Evolutionary conservation across 1,140 invertebrate species (phyloP).

Genomic region (Parasteatoda tepidariorum): DNA sequence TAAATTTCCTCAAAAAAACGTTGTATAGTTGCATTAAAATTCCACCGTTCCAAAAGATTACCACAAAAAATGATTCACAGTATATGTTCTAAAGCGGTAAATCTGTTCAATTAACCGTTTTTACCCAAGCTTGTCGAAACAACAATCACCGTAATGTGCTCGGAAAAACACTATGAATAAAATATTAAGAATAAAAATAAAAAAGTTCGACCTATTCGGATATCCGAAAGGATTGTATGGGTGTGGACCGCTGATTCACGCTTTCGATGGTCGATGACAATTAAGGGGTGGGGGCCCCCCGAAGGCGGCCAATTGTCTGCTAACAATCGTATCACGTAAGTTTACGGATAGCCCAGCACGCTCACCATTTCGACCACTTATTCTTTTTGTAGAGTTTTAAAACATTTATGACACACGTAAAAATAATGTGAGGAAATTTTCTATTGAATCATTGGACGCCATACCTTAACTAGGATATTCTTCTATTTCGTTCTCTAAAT

Average conservation of each 20-base stretch:
- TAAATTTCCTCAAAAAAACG: too few relatives aligned
- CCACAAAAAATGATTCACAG: too few relatives aligned
- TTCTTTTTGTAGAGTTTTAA: background rate
- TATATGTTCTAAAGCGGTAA: too few relatives aligned
- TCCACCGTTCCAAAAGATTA: too few relatives aligned
- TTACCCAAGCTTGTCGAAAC: background rate
- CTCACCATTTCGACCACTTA: background rate
- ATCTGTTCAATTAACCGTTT: too few relatives aligned
- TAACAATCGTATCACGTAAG: constrained; percentile 30
- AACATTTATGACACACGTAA: background rate
- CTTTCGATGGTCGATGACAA: constrained; percentile 47
- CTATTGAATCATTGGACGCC: too few relatives aligned
- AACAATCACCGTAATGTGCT: background rate
- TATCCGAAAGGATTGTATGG: constrained; percentile 45
- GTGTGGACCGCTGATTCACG: constrained; percentile 51
- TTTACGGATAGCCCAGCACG: constrained; percentile 1
- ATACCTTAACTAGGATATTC: too few relatives aligned
- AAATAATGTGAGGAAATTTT: too few relatives aligned
- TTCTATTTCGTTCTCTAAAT: too few relatives aligned
- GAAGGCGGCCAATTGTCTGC: constrained; percentile 39
- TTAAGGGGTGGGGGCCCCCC: constrained; percentile 32
- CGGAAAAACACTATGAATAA: background rate
- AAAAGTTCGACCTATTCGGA: constrained; percentile 9
- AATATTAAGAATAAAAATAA: background rate
- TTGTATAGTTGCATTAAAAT: too few relatives aligned